Evolutionary conservation across 2,888 invertebrate species (phyloP).

Genomic region (Byasa hedistus): DNA sequence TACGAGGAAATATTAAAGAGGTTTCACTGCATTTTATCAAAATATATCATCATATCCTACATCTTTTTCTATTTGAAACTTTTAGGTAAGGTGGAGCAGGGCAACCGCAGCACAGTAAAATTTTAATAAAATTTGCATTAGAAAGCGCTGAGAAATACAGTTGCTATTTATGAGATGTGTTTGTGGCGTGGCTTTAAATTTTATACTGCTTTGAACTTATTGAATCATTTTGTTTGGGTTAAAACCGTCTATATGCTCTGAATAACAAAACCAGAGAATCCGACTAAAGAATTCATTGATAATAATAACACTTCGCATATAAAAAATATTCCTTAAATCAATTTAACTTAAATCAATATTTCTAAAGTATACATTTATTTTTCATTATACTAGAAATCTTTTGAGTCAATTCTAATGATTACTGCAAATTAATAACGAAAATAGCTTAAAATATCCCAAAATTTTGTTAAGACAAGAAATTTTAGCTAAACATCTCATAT

Average conservation of each 20-base stretch:
- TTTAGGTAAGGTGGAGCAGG: neutral
- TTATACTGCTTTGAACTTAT: slow-evolving; percentile 2
- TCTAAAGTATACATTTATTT: too few relatives aligned
- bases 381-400: too few relatives aligned
- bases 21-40: neutral
- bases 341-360: too few relatives aligned
- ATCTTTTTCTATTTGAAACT: neutral
- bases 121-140: slow-evolving; percentile 74
- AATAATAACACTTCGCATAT: neutral
- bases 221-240: neutral
- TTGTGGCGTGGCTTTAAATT: slow-evolving; percentile 18
- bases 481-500: too few relatives aligned
- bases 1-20: neutral
- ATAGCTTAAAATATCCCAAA: too few relatives aligned
- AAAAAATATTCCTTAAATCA: neutral
- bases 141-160: slow-evolving; percentile 48
- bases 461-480: too few relatives aligned
- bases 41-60: neutral
- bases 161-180: slow-evolving; percentile 20
- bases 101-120: neutral
- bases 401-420: too few relatives aligned
- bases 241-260: neutral
- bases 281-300: neutral
- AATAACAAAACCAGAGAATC: neutral
- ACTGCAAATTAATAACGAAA: too few relatives aligned